Conservation (phyloP, 2,797 vertebrate genomes). For the Tragopan temminckii region DNA sequence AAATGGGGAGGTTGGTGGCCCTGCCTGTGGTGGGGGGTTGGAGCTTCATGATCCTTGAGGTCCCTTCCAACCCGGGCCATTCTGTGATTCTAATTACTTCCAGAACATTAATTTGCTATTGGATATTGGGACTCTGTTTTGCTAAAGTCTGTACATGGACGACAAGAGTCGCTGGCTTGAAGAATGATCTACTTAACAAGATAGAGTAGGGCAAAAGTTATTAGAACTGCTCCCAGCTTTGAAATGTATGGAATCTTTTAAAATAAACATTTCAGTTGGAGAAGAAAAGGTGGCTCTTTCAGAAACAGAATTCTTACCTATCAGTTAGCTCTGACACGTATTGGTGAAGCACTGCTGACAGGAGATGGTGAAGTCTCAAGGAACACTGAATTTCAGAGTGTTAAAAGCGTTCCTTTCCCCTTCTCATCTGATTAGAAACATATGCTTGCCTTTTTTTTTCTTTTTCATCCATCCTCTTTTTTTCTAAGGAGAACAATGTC, state of each 20-base stretch:
- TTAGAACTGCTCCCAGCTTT: background rate
- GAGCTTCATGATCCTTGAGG: too few species aligned
- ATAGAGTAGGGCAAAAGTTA: background rate
- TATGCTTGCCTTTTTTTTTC: background rate
- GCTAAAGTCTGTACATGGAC: background rate
- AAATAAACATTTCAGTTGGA: background rate
- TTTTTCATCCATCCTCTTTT: background rate
- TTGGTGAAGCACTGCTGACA: background rate
- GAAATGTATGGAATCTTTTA: slow-evolving; percentile 4
- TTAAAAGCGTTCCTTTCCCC: background rate
- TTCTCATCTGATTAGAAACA: background rate
- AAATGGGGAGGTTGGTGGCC: too few species aligned
- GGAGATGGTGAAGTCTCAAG: background rate
- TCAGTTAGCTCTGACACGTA: background rate
- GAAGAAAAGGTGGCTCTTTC: background rate
- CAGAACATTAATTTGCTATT: slow-evolving; percentile 17
- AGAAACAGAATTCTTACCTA: background rate
- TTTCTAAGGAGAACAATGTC: background rate
- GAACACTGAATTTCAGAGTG: background rate
- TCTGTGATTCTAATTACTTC: slow-evolving; percentile 23
- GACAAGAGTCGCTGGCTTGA: background rate
- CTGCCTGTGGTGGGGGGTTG: too few species aligned
- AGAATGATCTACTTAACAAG: slow-evolving; percentile 24
- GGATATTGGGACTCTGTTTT: slow-evolving; percentile 8
- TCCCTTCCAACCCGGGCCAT: too few species aligned